Percentiles rank a stretch among this genome's conserved stretches.
Conservation (phyloP, 1,140 invertebrate genomes). For the Drosophila gunungcola region DNA sequence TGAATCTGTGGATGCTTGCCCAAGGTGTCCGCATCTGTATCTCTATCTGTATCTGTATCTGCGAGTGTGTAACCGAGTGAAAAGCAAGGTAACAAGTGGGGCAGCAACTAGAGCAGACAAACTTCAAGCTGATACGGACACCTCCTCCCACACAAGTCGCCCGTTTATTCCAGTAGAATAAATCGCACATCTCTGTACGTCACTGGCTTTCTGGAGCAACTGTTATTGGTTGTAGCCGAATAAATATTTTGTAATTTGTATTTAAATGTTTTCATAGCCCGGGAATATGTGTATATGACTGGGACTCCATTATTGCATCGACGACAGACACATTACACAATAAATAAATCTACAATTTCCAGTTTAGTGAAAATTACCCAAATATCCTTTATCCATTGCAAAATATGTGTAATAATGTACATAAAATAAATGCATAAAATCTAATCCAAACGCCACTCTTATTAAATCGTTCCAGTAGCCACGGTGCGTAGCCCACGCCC, state of each 20-base stretch:
- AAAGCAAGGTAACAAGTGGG: slow-evolving; percentile 52
- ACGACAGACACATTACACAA: no score
- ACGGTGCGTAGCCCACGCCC: slow-evolving; percentile 42
- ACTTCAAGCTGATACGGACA: slow-evolving; percentile 16
- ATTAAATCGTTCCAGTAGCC: slow-evolving; percentile 22
- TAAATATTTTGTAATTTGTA: no score
- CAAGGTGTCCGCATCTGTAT: slow-evolving; percentile 25
- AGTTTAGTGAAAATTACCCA: no score
- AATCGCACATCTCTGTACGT: slow-evolving; percentile 18
- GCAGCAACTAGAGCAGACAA: slow-evolving; percentile 64
- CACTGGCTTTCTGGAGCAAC: slow-evolving; percentile 31
- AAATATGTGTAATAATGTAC: no score
- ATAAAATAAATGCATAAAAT: no score
- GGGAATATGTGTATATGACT: no score
- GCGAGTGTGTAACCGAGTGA: slow-evolving; percentile 52
- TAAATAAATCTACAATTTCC: no score
- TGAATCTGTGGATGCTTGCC: slow-evolving; percentile 26
- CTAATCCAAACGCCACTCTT: slow-evolving; percentile 10
- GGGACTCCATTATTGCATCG: no score
- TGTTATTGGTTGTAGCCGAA: neutral
- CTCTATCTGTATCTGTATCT: slow-evolving; percentile 16
- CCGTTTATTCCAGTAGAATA: slow-evolving; percentile 2
- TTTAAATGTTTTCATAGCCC: no score
- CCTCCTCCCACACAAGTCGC: slow-evolving; percentile 14
- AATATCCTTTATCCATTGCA: no score